Conservation (phyloP, 2,888 invertebrate species). For the Peribatodes rhomboidaria region DNA sequence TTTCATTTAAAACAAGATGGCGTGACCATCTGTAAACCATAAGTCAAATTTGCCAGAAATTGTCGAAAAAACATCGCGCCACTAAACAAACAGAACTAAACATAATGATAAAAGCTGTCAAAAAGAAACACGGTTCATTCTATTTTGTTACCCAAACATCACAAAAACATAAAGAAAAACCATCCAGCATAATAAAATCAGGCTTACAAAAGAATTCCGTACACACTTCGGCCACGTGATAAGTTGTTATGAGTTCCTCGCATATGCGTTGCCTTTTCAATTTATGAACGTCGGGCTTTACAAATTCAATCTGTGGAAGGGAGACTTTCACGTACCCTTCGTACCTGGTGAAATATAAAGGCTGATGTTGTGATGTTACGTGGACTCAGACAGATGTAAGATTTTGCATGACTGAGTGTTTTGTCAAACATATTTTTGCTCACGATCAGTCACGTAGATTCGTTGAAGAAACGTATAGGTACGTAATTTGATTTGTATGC, state of each 20-base stretch:
- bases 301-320: conserved; percentile 22
- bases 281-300: conserved; percentile 20
- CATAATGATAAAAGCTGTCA: background rate
- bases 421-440: background rate
- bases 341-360: conserved; percentile 3
- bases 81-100: too few relatives aligned
- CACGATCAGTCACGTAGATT: background rate
- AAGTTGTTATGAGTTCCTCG: conserved; percentile 20
- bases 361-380: conserved; percentile 5
- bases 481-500: background rate
- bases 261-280: conserved; percentile 21
- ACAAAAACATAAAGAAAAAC: background rate
- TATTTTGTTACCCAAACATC: background rate
- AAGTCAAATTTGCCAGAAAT: too few relatives aligned
- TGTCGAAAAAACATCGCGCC: too few relatives aligned
- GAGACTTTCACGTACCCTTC: background rate
- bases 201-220: conserved; percentile 3
- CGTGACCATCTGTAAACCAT: too few relatives aligned
- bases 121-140: background rate
- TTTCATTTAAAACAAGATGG: too few relatives aligned
- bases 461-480: background rate
- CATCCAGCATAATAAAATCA: conserved; percentile 2
- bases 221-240: conserved; percentile 7
- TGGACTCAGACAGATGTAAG: conserved; percentile 6
- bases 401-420: conserved; percentile 2